Base-by-base conservation (phyloP, 2,888 invertebrate genomes). In the Hypolimnas misippus region DNA sequence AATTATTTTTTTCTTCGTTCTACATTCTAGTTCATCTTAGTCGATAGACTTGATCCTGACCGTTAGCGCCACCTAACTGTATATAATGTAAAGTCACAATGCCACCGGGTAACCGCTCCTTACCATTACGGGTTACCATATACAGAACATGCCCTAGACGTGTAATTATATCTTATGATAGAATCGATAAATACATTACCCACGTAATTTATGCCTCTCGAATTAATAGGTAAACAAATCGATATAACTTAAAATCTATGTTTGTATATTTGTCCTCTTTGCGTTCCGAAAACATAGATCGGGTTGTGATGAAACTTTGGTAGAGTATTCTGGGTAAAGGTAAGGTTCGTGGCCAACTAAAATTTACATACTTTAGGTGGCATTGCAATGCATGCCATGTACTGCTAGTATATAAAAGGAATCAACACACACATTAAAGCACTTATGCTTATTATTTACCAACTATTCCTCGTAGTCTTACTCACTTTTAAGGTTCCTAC, bases 31-130 rank as follows among this genome's bases (percentile, higher is more conserved):
- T 67, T 67, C 56, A 67, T 70, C 62, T 63, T 54, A 63, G 16
- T 65, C 56, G 68, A 67, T 67, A 70, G 62, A 61, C 55, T 61
- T 65, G 63, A 70, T 59, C 63, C 44, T 64, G 70, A 75, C 84
- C 83, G 84, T 84, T 83, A 83, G 76, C 76, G 75, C 73, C 75
- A 72, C 68, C 63, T 85, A 85, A 83, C 84, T 79, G 84, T 84
- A 81, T 76, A 77, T 76, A 72, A 72, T 76, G 67, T 70, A 76
- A 72, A 73, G 76, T 75, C 78, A 76, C 76, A 76, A 76, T 76
- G 75, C 76, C 76, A 76, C 72, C 59, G 33, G 70, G 49, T 68
- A 51, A 66, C 54, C 64, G 62, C 63, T 62, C 62, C 64, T 65
- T 57, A 63, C 64, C 53, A 70, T 61, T 62, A 50, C 65, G 40